These are phyloP conservation scores for Hoplodrina ambigua DNA, from an alignment of 2,888 invertebrate genomes.

Conservation along the genomic window DNA sequence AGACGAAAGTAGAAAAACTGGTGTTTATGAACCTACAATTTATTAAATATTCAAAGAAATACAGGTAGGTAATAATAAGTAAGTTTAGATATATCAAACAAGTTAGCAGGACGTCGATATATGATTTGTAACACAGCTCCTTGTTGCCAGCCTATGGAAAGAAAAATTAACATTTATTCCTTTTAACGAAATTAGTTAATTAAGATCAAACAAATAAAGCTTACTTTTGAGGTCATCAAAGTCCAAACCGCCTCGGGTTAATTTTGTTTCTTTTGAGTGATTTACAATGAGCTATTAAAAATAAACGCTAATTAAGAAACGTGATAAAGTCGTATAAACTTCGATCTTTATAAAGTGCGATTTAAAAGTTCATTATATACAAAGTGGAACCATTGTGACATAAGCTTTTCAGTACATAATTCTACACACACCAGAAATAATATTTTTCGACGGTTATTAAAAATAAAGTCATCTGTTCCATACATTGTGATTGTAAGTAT, in stretches of 20 bases:
- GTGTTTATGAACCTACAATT: conserved; percentile 2
- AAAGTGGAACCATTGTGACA: too few relatives aligned
- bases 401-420: too few relatives aligned
- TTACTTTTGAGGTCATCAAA: conserved; percentile 31
- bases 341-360: conserved; percentile 2
- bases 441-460: too few relatives aligned
- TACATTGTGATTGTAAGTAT: too few relatives aligned
- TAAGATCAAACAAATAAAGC: conserved; percentile 31
- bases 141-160: conserved; percentile 30
- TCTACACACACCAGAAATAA: too few relatives aligned
- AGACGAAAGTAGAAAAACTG: conserved; percentile 49
- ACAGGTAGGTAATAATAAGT: neutral
- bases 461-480: too few relatives aligned
- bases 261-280: conserved; percentile 31
- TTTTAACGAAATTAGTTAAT: conserved; percentile 50
- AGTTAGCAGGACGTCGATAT: conserved; percentile 26
- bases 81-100: conserved; percentile 19
- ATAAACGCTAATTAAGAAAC: conserved; percentile 33
- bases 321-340: conserved; percentile 15
- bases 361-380: too few relatives aligned
- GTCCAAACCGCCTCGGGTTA: conserved; percentile 5
- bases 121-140: conserved; percentile 36
- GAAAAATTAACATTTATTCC: conserved; percentile 27
- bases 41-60: conserved; percentile 17
- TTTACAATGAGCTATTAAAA: conserved; percentile 44